These are phyloP conservation scores for Chouioia cunea DNA, from an alignment of 2,888 invertebrate species.

Conservation along the genomic window DNA sequence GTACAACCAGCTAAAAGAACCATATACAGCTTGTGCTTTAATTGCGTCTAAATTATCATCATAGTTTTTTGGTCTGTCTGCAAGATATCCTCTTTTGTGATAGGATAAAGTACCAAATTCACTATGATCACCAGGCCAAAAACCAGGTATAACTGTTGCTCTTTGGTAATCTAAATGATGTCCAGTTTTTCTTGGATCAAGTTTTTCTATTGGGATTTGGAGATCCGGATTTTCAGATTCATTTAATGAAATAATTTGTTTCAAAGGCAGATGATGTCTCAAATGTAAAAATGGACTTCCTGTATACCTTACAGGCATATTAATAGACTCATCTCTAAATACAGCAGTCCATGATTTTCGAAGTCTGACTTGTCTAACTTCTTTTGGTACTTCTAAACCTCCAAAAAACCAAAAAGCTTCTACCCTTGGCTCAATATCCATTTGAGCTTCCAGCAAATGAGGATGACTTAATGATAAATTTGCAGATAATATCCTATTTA, in stretches of 20 bases:
- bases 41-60: constrained; percentile 77
- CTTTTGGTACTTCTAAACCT: constrained; percentile 74
- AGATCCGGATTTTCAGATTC: constrained; percentile 73
- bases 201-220: constrained; percentile 73
- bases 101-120: constrained; percentile 85
- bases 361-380: constrained; percentile 49
- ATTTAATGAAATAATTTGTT: constrained; percentile 73
- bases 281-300: constrained; percentile 80
- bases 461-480: constrained; percentile 72
- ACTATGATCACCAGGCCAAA: constrained; percentile 85
- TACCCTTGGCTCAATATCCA: constrained; percentile 83
- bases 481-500: constrained; percentile 78
- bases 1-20: constrained; percentile 84
- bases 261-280: constrained; percentile 78
- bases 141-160: constrained; percentile 84
- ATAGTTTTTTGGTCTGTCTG: constrained; percentile 68
- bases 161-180: constrained; percentile 73
- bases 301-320: constrained; percentile 79
- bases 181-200: constrained; percentile 76
- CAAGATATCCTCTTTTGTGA: constrained; percentile 76
- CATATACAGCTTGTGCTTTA: constrained; percentile 81
- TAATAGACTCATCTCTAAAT: constrained; percentile 71
- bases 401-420: constrained; percentile 91
- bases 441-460: constrained; percentile 76
- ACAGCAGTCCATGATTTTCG: constrained; percentile 65